Percentiles rank a stretch among this genome's conserved stretches.
Evolutionary conservation across 2,797 vertebrate species (phyloP).

Genomic region (Coendou prehensilis): DNA sequence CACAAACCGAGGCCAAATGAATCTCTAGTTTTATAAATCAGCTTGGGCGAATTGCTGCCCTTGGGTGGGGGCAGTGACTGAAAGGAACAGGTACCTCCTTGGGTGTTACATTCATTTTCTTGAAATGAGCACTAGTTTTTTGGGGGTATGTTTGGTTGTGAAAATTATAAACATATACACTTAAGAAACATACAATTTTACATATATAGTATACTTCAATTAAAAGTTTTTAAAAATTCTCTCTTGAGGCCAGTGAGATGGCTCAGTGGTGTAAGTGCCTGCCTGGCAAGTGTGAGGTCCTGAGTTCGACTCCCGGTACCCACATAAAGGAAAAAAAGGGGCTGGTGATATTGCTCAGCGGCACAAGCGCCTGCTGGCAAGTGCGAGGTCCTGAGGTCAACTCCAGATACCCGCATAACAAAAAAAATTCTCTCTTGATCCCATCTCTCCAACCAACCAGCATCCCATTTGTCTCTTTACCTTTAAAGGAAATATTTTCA

Average conservation of each 20-base stretch:
- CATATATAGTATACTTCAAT: not conserved
- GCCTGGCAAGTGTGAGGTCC: too few species aligned
- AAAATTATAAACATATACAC: conserved; percentile 23
- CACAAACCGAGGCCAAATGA: not conserved
- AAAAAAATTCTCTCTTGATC: conserved; percentile 6
- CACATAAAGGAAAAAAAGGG: too few species aligned
- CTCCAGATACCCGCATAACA: too few species aligned
- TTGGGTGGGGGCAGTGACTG: not conserved
- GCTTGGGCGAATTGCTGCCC: not conserved
- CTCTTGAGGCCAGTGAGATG: not conserved
- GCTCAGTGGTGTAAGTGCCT: too few species aligned
- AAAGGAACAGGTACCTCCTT: not conserved
- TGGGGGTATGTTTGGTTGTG: conserved; percentile 18
- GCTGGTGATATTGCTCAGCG: too few species aligned
- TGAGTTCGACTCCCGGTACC: too few species aligned
- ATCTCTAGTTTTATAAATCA: not conserved
- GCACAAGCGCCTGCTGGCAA: too few species aligned
- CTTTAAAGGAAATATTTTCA: not conserved
- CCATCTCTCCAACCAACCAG: not conserved
- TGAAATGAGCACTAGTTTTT: conserved; percentile 12
- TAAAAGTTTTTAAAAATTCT: not conserved
- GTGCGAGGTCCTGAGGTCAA: too few species aligned
- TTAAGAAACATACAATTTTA: not conserved
- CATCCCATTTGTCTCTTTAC: not conserved
- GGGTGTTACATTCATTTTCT: not conserved